A percentile compares a stretch with the other conserved stretches of the same genome.
These are phyloP conservation scores for Phytoseiulus persimilis DNA, from an alignment of 2,888 invertebrate genomes.

Conservation along the genomic window DNA sequence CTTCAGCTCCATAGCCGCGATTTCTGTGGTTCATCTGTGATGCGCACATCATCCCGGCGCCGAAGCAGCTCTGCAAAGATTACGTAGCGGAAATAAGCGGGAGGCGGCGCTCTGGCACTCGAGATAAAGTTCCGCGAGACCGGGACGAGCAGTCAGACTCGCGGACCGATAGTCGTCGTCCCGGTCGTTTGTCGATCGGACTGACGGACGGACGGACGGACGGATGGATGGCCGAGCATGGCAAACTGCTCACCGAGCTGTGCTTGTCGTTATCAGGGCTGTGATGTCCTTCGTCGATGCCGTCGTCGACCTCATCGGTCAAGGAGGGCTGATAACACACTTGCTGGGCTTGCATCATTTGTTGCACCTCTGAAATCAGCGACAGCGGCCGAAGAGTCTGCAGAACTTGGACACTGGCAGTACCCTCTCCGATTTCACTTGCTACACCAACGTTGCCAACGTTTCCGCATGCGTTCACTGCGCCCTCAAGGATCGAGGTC, in stretches of 20 bases:
- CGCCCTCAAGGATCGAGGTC: conserved; percentile 38
- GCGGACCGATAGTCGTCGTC: background rate
- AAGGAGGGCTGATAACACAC: conserved; percentile 29
- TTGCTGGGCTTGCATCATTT: conserved; percentile 37
- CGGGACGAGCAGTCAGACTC: background rate
- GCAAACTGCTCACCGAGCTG: conserved; percentile 11
- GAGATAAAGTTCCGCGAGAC: background rate
- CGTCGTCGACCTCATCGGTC: conserved; percentile 29
- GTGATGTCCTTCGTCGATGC: conserved; percentile 35
- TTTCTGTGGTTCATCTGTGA: conserved; percentile 31
- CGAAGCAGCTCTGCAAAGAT: conserved; percentile 31
- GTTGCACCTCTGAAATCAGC: conserved; percentile 34
- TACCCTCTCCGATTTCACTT: conserved; percentile 9
- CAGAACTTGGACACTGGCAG: conserved; percentile 16
- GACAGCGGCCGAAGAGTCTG: conserved; percentile 37
- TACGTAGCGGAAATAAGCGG: background rate
- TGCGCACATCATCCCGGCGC: conserved; percentile 17
- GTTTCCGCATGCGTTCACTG: conserved; percentile 39
- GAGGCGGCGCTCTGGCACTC: background rate
- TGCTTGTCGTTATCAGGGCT: conserved; percentile 27
- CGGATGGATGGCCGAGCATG: background rate
- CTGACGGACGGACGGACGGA: background rate
- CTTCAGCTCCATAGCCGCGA: conserved; percentile 31
- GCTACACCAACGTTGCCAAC: conserved; percentile 39
- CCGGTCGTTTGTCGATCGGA: background rate